Base-by-base conservation (phyloP, 2,888 invertebrate species). In the Allygus modestus region DNA sequence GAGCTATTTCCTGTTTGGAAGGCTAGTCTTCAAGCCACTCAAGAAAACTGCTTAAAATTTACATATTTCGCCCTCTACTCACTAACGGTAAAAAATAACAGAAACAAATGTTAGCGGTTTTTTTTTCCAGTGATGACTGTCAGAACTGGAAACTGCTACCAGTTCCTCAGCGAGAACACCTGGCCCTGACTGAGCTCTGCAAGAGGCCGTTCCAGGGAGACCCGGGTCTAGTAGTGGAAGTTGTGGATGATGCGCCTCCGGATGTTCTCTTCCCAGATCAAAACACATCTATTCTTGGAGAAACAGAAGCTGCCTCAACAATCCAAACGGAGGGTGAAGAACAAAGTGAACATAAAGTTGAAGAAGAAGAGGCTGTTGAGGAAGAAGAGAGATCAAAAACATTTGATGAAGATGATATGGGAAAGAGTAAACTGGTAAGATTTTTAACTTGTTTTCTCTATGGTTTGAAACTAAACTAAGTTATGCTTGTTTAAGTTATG, bases 121-220 rank as follows among this genome's bases (percentile, higher is more conserved):
- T n/a, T 65, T 51, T 51, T 26, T 58, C 2, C 46, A 87, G 95
- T 86, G 91, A 91, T 0, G 94, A 96, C 89, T 93, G 95, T 86
- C 91, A 94, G 69, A 93, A 94, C 88, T 96, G 96, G 96, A 90
- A 92, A 11, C 88, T 93, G 84, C 87, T 94, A 87, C 94, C 94
- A 0, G 90, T 91, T 65, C 90, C 92, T 0, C 91, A 89, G 23
- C 90, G 91, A 85, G 88, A 84, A 89, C 84, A 91, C 89, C 61
- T 90, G 90, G 87, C 87, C 90, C 58, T 88, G 92, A 82, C 90
- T 91, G 17, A 91, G 91, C 2, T 91, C 23, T 90, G 90, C 86
- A 88, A 89, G 23, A 90, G 90, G 0, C 89, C 89, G 86, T 91
- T 91, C 86, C 90, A 90, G 88, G 88, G 87, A 15, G 87, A 87